Conservation (phyloP, 2,797 vertebrate genomes). For the Sternotherus odoratus region DNA sequence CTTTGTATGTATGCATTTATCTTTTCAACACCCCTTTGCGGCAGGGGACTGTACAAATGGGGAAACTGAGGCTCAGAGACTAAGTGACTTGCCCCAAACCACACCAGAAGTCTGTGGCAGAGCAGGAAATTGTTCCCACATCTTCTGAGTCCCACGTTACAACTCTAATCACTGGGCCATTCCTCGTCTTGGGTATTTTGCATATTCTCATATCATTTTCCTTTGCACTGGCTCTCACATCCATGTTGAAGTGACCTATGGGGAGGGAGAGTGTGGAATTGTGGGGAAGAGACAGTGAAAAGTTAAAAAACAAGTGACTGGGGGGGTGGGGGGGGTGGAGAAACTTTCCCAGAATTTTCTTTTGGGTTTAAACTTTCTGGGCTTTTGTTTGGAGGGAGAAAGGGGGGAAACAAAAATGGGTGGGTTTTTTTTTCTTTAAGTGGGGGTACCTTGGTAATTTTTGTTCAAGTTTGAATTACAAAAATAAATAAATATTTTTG, state of each 20-base stretch:
- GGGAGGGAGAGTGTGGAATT: not conserved
- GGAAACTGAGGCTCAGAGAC: not conserved
- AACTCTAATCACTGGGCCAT: not conserved
- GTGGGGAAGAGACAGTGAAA: not conserved
- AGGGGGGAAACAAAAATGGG: not conserved
- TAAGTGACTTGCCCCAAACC: not conserved
- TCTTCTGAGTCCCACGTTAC: not conserved
- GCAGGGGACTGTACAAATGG: not conserved
- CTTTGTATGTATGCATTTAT: not conserved
- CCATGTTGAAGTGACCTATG: not conserved
- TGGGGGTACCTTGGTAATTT: not conserved
- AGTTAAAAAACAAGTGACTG: not conserved
- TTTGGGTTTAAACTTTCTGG: not conserved
- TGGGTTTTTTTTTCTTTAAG: not conserved
- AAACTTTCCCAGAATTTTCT: not conserved
- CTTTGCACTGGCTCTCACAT: not conserved
- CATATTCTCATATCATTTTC: not conserved
- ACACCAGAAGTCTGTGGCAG: not conserved
- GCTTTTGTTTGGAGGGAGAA: not conserved
- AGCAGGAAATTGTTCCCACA: not conserved
- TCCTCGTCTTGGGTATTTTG: not conserved
- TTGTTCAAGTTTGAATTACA: not conserved
- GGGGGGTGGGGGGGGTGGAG: too few relatives aligned
- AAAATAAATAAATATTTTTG: too few relatives aligned
- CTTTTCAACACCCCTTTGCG: not conserved